Percentiles rank a stretch among this genome's conserved stretches.
These are phyloP conservation scores for Macquaria ambigua DNA, from an alignment of 2,113 vertebrate genomes.

Conservation along the genomic window DNA sequence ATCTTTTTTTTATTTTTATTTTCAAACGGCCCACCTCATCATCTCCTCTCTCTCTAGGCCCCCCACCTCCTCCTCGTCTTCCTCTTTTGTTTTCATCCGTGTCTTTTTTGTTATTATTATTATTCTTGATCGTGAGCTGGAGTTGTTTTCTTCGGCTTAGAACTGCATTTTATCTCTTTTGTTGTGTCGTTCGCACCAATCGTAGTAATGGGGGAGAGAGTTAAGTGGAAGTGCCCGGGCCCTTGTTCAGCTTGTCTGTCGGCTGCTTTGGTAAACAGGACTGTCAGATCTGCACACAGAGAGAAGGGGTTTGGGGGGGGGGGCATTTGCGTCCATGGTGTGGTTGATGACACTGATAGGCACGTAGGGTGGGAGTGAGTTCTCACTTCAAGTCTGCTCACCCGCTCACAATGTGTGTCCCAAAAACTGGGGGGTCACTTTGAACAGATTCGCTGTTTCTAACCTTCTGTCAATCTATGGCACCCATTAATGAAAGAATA, in stretches of 20 bases:
- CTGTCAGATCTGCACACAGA: constrained; percentile 67
- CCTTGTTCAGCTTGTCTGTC: constrained; percentile 65
- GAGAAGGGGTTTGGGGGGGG: neutral
- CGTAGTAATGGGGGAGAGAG: constrained; percentile 72
- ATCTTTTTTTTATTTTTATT: constrained; percentile 51
- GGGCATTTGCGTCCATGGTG: constrained; percentile 48
- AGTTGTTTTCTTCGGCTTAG: constrained; percentile 71
- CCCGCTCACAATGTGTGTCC: constrained; percentile 38
- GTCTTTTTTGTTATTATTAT: constrained; percentile 68
- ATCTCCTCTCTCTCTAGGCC: neutral
- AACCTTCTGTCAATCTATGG: constrained; percentile 33
- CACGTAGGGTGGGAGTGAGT: constrained; percentile 51
- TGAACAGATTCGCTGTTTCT: constrained; percentile 30
- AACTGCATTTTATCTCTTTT: constrained; percentile 72
- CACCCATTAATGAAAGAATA: constrained; percentile 1
- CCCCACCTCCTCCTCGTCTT: constrained; percentile 32
- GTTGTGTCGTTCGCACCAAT: constrained; percentile 76
- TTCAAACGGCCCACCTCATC: constrained; percentile 65
- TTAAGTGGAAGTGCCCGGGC: constrained; percentile 70
- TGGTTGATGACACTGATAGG: constrained; percentile 58
- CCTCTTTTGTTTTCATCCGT: constrained; percentile 53
- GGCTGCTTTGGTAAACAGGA: constrained; percentile 72
- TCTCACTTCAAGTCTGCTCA: constrained; percentile 49
- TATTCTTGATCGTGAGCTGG: constrained; percentile 69
- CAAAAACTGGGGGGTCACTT: constrained; percentile 32